Evolutionary conservation across 2,888 invertebrate genomes (phyloP).

Genomic region (Ernsta delagoae): DNA sequence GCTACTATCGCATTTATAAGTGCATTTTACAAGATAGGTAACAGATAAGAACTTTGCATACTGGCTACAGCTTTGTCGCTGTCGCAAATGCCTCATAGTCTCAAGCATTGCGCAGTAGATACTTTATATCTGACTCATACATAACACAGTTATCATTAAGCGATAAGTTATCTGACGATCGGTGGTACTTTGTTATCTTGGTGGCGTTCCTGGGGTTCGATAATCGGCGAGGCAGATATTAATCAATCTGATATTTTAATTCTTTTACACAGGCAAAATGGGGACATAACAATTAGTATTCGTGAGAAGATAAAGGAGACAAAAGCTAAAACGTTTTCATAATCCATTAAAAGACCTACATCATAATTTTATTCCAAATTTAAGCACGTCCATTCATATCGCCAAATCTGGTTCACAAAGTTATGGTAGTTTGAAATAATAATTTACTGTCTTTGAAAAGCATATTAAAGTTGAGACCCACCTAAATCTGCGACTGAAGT

Average conservation of each 20-base stretch:
- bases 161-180: too few species aligned
- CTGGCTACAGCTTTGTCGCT: background rate
- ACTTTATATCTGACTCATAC: too few species aligned
- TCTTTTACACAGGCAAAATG: too few species aligned
- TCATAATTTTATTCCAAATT: constrained; percentile 10
- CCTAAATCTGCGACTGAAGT: constrained; percentile 30
- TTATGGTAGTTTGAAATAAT: constrained; percentile 16
- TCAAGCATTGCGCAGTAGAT: too few species aligned
- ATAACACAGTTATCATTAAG: too few species aligned
- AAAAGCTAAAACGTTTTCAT: too few species aligned
- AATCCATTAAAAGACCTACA: background rate
- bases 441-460: constrained; percentile 21
- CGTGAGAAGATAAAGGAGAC: too few species aligned
- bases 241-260: too few species aligned
- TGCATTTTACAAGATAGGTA: background rate
- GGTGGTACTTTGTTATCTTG: too few species aligned
- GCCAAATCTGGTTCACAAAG: background rate
- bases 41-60: constrained; percentile 15
- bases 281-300: too few species aligned
- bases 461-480: constrained; percentile 31
- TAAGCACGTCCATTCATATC: constrained; percentile 1
- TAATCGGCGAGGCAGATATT: too few species aligned
- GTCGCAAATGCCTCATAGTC: background rate
- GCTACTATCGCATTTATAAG: background rate
- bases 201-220: too few species aligned